Evolutionary conservation across 2,113 vertebrate species (phyloP).

Genomic region (Chroicocephalus ridibundus): DNA sequence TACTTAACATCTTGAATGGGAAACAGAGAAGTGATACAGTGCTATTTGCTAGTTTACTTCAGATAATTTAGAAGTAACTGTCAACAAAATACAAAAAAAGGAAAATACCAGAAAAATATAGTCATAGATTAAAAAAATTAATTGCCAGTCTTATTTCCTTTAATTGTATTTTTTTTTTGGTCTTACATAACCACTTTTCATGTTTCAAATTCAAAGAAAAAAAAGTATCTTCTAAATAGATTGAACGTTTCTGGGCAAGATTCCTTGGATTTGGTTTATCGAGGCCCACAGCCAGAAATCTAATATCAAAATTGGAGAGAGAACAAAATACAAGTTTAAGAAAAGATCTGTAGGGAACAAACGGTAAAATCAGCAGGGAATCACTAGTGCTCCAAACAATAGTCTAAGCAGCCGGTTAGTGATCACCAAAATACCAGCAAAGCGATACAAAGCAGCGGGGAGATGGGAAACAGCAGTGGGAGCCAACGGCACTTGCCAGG

Average conservation of each 20-base stretch:
- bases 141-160: background rate
- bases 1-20: conserved; percentile 5
- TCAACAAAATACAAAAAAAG: background rate
- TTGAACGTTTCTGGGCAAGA: background rate
- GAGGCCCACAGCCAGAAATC: conserved; percentile 6
- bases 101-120: background rate
- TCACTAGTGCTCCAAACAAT: conserved; percentile 34
- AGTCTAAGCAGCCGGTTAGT: conserved; percentile 33
- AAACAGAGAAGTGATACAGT: background rate
- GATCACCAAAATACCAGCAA: conserved; percentile 45
- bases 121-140: background rate
- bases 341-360: conserved; percentile 59
- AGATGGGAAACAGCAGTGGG: conserved; percentile 40
- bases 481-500: conserved; percentile 33
- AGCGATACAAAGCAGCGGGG: conserved; percentile 51
- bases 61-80: background rate
- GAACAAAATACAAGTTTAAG: conserved; percentile 59
- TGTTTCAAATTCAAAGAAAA: background rate
- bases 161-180: background rate
- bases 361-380: conserved; percentile 68
- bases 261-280: background rate
- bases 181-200: background rate
- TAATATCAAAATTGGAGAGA: conserved; percentile 38
- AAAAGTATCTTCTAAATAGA: background rate
- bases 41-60: background rate